Conservation (phyloP, 1,140 invertebrate species). For the Chironomus striatipennis region DNA sequence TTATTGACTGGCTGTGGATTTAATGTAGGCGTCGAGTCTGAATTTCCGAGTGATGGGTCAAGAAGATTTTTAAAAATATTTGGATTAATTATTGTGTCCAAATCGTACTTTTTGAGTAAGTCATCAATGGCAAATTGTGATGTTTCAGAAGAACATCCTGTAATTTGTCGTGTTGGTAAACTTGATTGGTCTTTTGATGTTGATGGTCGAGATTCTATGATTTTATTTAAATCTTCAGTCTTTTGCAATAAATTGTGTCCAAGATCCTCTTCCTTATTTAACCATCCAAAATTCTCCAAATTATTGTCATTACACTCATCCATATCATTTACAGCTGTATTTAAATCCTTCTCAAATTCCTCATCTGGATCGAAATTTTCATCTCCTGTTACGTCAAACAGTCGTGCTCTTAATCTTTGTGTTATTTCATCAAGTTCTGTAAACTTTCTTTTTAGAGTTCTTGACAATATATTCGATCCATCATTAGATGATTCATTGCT, state of each 20-base stretch:
- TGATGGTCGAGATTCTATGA: neutral
- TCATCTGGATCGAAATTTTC: neutral
- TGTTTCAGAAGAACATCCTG: neutral
- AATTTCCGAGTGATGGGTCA: neutral
- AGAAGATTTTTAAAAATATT: neutral
- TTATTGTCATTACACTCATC: neutral
- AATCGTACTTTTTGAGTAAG: neutral
- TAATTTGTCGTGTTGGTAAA: neutral
- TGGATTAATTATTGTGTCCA: conserved; percentile 4
- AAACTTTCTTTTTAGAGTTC: conserved; percentile 49
- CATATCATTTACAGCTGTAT: neutral
- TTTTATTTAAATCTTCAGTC: neutral
- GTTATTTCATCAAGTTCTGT: conserved; percentile 54
- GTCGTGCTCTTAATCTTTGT: conserved; percentile 45
- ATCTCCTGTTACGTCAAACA: conserved; percentile 49
- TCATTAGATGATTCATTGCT: neutral
- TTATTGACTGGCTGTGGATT: neutral
- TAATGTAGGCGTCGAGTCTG: neutral
- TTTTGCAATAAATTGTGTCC: neutral
- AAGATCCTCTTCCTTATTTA: neutral
- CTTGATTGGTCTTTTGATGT: neutral
- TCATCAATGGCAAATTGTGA: neutral
- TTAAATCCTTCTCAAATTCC: neutral
- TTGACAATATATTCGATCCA: conserved; percentile 32
- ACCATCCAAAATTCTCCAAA: neutral